phyloP scores from a whole-genome alignment of 2,797 vertebrate genomes.

The Danio kyathit region DNA sequence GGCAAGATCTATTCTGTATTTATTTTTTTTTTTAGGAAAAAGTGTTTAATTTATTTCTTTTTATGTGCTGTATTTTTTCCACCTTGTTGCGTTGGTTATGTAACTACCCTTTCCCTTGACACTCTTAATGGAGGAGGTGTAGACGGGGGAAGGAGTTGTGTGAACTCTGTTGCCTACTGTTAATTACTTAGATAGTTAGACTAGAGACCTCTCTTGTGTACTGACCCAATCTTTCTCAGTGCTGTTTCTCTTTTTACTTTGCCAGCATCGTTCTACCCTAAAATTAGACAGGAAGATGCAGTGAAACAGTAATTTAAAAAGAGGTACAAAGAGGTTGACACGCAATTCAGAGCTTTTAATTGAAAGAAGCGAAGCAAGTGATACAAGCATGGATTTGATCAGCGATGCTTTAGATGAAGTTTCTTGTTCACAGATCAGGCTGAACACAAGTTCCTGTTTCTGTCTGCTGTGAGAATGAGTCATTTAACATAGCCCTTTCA shows the following conservation, averaged over 20 bases:
- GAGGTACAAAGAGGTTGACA: conserved; percentile 47
- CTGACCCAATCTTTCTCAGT: conserved; percentile 21
- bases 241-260: neutral
- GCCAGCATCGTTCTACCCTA: conserved; percentile 34
- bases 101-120: conserved; percentile 39
- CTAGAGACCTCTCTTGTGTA: conserved; percentile 41
- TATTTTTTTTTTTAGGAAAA: conserved; percentile 7
- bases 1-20: neutral
- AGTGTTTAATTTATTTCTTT: neutral
- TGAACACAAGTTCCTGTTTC: conserved; percentile 35
- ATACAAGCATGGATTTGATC: conserved; percentile 22
- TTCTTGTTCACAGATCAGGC: conserved; percentile 20
- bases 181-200: conserved; percentile 46
- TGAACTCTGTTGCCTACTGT: conserved; percentile 49
- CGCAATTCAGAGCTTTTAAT: conserved; percentile 36
- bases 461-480: conserved; percentile 26
- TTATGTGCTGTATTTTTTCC: neutral
- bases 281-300: conserved; percentile 46
- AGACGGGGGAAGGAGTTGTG: conserved; percentile 2
- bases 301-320: conserved; percentile 50
- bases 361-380: conserved; percentile 24
- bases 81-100: conserved; percentile 25
- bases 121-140: conserved; percentile 31
- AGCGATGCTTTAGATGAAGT: conserved; percentile 13
- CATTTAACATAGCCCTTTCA: conserved; percentile 33